Conservation (phyloP, 2,797 vertebrate species). For the Enoplosus armatus region DNA sequence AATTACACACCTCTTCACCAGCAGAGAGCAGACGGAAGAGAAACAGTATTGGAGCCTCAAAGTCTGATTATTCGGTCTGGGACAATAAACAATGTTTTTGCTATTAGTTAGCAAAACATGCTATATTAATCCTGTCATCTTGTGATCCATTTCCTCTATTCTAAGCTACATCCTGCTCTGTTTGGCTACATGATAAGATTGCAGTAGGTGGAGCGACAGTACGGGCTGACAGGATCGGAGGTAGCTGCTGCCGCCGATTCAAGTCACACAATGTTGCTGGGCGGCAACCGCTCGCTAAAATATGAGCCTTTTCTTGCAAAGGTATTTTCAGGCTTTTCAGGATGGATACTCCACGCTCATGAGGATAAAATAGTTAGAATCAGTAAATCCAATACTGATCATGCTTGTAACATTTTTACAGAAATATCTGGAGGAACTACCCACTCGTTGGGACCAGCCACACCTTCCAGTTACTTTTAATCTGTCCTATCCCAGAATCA, state of each 20-base stretch:
- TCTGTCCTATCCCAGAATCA: not conserved
- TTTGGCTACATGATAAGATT: not conserved
- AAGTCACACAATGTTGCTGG: too few relatives aligned
- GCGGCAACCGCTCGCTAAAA: too few relatives aligned
- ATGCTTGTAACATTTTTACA: not conserved
- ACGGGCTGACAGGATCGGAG: not conserved
- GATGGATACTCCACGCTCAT: not conserved
- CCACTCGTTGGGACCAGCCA: conserved; percentile 53
- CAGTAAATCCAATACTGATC: not conserved
- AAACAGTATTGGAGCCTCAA: not conserved
- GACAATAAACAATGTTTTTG: too few relatives aligned
- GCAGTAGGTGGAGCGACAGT: not conserved
- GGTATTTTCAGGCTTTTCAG: not conserved
- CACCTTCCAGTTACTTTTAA: conserved; percentile 35
- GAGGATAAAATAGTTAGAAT: not conserved
- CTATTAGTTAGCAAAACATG: too few relatives aligned
- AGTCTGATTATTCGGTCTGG: too few relatives aligned
- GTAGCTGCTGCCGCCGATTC: too few relatives aligned
- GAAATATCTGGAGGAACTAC: conserved; percentile 45
- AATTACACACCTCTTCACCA: not conserved
- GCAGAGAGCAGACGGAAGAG: too few relatives aligned
- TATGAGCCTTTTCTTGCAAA: not conserved
- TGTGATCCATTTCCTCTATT: too few relatives aligned
- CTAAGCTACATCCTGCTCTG: too few relatives aligned
- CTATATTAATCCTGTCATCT: too few relatives aligned